Conservation (phyloP, 2,888 invertebrate genomes). For the Patella depressa region DNA sequence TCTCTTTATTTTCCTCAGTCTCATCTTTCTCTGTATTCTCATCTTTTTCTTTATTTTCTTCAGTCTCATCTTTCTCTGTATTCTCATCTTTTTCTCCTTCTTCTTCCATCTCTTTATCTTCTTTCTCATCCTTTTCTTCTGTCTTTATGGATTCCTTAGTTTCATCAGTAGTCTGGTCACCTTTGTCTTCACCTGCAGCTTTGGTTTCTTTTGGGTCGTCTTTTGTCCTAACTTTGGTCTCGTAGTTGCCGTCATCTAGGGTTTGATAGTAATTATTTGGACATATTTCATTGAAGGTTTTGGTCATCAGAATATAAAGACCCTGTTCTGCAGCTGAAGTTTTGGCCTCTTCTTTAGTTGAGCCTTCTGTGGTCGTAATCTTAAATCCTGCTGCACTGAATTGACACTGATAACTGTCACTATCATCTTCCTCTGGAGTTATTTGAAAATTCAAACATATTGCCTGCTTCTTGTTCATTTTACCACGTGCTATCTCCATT, state of each 20-base stretch:
- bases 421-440: not conserved
- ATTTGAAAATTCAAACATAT: not conserved
- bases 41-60: not conserved
- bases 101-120: not conserved
- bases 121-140: not conserved
- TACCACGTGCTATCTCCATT: not conserved
- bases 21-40: not conserved
- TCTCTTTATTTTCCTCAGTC: not conserved
- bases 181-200: not conserved
- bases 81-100: not conserved
- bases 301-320: not conserved
- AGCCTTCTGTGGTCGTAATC: not conserved
- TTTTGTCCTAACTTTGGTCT: not conserved
- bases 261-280: not conserved
- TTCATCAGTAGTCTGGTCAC: not conserved
- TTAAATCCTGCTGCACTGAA: not conserved
- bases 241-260: slow-evolving; percentile 1
- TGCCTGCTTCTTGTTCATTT: not conserved
- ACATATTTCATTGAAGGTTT: slow-evolving; percentile 8
- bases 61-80: not conserved
- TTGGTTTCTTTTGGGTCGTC: not conserved
- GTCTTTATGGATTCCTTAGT: not conserved
- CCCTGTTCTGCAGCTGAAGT: not conserved
- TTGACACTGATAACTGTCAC: not conserved
- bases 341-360: not conserved